Conservation (phyloP, 2,888 invertebrate species). For the Metalampra italica region DNA sequence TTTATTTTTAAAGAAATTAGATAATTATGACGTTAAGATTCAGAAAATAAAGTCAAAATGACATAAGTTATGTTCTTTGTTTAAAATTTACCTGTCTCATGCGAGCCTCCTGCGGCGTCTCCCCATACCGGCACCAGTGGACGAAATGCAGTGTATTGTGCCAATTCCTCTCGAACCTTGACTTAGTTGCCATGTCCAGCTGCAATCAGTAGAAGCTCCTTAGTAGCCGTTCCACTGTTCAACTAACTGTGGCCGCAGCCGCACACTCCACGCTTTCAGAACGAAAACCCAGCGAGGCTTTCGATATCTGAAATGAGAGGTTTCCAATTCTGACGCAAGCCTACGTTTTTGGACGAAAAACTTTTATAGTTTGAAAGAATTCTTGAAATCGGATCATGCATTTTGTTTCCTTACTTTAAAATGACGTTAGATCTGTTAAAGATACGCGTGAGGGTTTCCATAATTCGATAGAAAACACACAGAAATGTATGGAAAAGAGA, state of each 20-base stretch:
- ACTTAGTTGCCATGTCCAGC: conserved; percentile 78
- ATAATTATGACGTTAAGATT: background rate
- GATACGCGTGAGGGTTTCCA: background rate
- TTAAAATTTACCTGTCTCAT: conserved; percentile 81
- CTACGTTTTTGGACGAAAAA: conserved; percentile 48
- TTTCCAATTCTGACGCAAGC: conserved; percentile 74
- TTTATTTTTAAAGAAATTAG: background rate
- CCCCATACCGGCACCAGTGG: conserved; percentile 85
- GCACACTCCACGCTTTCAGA: conserved; percentile 33
- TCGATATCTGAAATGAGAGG: conserved; percentile 76
- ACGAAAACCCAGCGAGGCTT: conserved; percentile 69
- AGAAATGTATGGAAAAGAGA: background rate
- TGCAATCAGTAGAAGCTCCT: conserved; percentile 78
- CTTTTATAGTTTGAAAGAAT: conserved; percentile 35
- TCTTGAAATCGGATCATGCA: conserved; percentile 38
- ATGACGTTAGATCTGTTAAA: background rate
- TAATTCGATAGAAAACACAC: background rate
- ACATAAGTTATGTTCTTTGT: background rate
- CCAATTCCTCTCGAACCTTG: conserved; percentile 80
- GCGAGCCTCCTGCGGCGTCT: conserved; percentile 82
- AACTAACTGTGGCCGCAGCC: conserved; percentile 13
- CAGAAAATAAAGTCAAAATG: background rate
- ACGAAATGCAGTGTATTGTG: conserved; percentile 83
- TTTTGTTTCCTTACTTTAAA: conserved; percentile 9
- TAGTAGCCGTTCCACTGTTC: conserved; percentile 57